Evolutionary conservation across 2,113 vertebrate species (phyloP), one percentile per base, ranked within the genome.

Genomic region (Patagioenas fasciata): DNA sequence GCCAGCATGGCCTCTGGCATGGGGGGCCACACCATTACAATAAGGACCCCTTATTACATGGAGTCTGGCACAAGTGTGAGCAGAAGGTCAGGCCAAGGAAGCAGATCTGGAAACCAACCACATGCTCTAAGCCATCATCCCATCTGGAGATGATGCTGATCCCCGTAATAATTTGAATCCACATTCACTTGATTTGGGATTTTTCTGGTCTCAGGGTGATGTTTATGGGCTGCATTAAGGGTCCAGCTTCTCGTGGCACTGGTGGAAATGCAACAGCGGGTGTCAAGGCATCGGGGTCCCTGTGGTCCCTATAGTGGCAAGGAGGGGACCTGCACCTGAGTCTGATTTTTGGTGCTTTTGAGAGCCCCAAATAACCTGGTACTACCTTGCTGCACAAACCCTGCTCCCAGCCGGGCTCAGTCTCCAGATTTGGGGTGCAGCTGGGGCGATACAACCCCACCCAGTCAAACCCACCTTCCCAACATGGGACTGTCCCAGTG

Each of bases 361-460:
- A 31, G 11, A 17, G 51, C 32, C 40, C n/a, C 25, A 64, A 31
- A 62, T 28, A 25, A 31, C 24, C 42, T 54, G 34, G 23, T 38
- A 21, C 83, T 97, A 97, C 96, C 95, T 97, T 93, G 28, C n/a
- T 32, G 44, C 56, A 51, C 70, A 51, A 18, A 85, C 95, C 89
- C 96, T 70, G 42, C 82, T 88, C 88, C 50, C 26, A 88, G 72
- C 56, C 96, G 96, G 78, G 56, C 34, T 79, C 61, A 88, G 4
- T 28, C 42, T 82, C 13, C 23, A 24, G 15, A 71, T 81, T 2
- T 51, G 51, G 42, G 60, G 47, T 71, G 19, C 7, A 81, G 5
- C 8, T 10, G 11, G 3, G 11, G 5, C 12, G 13, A 12, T 21
- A 32, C 0, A 5, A 17, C 23, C 50, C 32, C 29, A 15, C 44